Evolutionary conservation across 2,797 vertebrate species (phyloP), one percentile per base, ranked within the genome.

Genomic region (Hydrophis major): DNA sequence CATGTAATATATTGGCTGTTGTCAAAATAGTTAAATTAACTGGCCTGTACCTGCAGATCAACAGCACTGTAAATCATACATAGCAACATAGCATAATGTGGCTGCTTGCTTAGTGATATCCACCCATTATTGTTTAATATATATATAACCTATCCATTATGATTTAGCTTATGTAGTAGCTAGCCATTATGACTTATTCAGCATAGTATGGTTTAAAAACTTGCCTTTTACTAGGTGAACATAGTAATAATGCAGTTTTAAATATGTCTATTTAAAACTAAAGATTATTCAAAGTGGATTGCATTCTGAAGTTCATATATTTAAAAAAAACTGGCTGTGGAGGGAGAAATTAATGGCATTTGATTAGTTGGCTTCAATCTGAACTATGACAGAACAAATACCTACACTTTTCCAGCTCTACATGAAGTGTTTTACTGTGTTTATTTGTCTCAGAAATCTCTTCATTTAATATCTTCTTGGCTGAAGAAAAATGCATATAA

Each of bases 331-430:
- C 42, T 91, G 78, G 16, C 86, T 60, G 83, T 87, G 47, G 59
- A 86, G 47, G 11, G 32, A 20, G 83, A 66, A 20, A 63, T 14
- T 87, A n/a, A 18, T 53, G 28, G 32, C 55, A 53, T 53, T 50
- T 87, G 47, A 37, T 47, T 47, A 47, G 25, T 12, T 83, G 10
- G 20, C 37, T 83, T 83, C 78, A 47, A 83, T 56, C 20, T 90
- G 47, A 63, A 28, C 27, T 50, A 50, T 28, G 60, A n/a, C 25
- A 50, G 12, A 66, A 66, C n/a, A 89, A 25, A 88, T 89, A 92
- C 96, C 91, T 95, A 96, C 96, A 0, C 56, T 94, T 91, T 57
- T 95, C 92, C 89, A 94, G 78, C 1, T 93, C 87, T 57, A 1
- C 92, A 5, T 53, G 6, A 83, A 96, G 4, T 11, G 55, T 32